Conservation (phyloP, 30 jellyfish, hydroid and myxozoan species). For the Aurelia coerulea region DNA sequence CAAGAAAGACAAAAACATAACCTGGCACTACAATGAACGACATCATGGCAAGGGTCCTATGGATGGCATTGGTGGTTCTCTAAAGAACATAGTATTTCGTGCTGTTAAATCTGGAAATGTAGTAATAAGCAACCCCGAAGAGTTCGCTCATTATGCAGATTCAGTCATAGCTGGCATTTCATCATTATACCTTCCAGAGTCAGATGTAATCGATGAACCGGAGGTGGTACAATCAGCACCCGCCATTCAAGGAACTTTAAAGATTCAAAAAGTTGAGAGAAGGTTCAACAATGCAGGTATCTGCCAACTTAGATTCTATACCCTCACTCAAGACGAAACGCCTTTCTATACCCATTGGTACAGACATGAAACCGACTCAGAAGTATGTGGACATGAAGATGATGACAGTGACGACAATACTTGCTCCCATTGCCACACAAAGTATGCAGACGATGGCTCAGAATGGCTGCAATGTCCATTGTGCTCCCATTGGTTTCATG, state of each 20-base stretch:
- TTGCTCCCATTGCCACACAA: neutral
- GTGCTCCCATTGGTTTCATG: constrained; percentile 14
- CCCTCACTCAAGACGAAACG: neutral
- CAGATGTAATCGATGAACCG: constrained; percentile 6
- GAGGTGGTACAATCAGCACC: constrained; percentile 7
- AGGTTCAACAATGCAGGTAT: constrained; percentile 14
- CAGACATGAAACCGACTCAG: neutral
- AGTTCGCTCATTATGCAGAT: constrained; percentile 54
- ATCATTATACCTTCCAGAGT: constrained; percentile 15
- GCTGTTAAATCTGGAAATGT: constrained; percentile 37
- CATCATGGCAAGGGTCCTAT: constrained; percentile 69
- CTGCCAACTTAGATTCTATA: neutral
- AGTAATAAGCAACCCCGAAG: constrained; percentile 32
- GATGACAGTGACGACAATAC: constrained; percentile 11
- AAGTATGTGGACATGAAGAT: constrained; percentile 15
- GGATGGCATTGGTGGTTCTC: constrained; percentile 63
- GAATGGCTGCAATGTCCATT: constrained; percentile 30
- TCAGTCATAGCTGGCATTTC: constrained; percentile 1
- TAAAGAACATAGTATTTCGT: constrained; percentile 33
- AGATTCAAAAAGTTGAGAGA: constrained; percentile 18
- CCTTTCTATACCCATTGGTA: constrained; percentile 18
- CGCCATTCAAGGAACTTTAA: neutral
- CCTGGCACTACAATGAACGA: constrained; percentile 48
- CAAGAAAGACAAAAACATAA: neutral
- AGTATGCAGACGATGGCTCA: neutral